Percentiles rank a stretch among this genome's conserved stretches.
Evolutionary conservation across 2,113 vertebrate genomes (phyloP).

Genomic region (Colistium nudipinnis): DNA sequence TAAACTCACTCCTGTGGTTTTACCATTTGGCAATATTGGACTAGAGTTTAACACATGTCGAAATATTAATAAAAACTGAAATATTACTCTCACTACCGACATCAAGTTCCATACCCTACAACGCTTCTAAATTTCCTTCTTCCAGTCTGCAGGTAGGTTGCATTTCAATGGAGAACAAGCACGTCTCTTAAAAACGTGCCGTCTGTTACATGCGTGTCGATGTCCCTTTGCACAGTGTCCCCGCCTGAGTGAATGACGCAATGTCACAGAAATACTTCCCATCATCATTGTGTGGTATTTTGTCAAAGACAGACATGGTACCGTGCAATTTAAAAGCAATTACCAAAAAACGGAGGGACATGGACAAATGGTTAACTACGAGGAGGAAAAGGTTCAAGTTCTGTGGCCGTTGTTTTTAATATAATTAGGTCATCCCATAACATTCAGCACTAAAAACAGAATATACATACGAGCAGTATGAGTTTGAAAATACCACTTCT

Average conservation of each 20-base stretch:
- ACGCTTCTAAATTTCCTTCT: slow-evolving; percentile 2
- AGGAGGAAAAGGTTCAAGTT: background rate
- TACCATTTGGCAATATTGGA: slow-evolving; percentile 38
- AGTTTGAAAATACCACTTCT: slow-evolving; percentile 1
- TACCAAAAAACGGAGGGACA: slow-evolving; percentile 1
- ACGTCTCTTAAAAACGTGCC: slow-evolving; percentile 18
- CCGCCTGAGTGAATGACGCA: slow-evolving; percentile 47
- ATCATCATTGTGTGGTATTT: slow-evolving; percentile 52
- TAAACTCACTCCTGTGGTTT: slow-evolving; percentile 24
- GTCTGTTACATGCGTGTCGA: slow-evolving; percentile 1
- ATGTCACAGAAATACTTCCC: slow-evolving; percentile 62
- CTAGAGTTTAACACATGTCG: background rate
- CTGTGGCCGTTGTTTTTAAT: slow-evolving; percentile 11
- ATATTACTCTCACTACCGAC: background rate
- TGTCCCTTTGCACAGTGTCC: slow-evolving; percentile 38
- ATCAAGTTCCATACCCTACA: slow-evolving; percentile 9
- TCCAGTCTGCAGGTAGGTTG: background rate
- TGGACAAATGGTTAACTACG: slow-evolving; percentile 10
- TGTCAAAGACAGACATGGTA: slow-evolving; percentile 24
- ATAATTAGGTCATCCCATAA: slow-evolving; percentile 34
- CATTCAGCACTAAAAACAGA: slow-evolving; percentile 33
- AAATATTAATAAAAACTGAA: slow-evolving; percentile 37
- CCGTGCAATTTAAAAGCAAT: slow-evolving; percentile 53
- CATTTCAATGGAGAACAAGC: slow-evolving; percentile 10
- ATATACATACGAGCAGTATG: background rate